phyloP scores from a whole-genome alignment of 2,888 invertebrate species.

The Scrobipalpa costella region DNA sequence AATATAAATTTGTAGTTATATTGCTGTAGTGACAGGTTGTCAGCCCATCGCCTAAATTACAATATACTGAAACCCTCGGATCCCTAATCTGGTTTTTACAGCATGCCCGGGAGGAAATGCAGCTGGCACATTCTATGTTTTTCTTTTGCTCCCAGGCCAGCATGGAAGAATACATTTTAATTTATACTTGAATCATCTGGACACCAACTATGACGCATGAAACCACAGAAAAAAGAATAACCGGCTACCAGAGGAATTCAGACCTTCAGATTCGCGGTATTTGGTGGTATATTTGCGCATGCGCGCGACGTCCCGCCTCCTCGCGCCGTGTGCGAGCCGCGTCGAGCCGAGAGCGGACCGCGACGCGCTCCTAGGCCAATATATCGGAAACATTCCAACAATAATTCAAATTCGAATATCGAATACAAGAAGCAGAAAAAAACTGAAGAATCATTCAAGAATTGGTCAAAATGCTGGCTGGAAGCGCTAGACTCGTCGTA shows the following conservation, averaged over 20 bases:
- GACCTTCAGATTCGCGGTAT: slow-evolving; percentile 18
- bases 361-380: neutral
- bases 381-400: neutral
- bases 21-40: too few species aligned
- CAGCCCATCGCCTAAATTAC: too few species aligned
- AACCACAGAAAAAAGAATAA: neutral
- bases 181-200: neutral
- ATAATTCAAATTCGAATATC: neutral
- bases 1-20: too few species aligned
- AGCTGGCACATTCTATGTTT: too few species aligned
- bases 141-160: too few species aligned
- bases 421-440: neutral
- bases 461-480: slow-evolving; percentile 17
- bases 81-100: too few species aligned
- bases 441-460: neutral
- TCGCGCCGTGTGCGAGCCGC: slow-evolving; percentile 4
- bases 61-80: too few species aligned
- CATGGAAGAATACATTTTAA: too few species aligned
- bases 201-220: neutral
- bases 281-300: neutral
- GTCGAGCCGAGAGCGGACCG: slow-evolving; percentile 15
- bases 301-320: neutral
- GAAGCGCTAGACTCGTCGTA: slow-evolving; percentile 20
- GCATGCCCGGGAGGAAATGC: too few species aligned
- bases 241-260: slow-evolving; percentile 5